Evolutionary conservation across 2,113 vertebrate genomes (phyloP).

Genomic region (Cavia porcellus): DNA sequence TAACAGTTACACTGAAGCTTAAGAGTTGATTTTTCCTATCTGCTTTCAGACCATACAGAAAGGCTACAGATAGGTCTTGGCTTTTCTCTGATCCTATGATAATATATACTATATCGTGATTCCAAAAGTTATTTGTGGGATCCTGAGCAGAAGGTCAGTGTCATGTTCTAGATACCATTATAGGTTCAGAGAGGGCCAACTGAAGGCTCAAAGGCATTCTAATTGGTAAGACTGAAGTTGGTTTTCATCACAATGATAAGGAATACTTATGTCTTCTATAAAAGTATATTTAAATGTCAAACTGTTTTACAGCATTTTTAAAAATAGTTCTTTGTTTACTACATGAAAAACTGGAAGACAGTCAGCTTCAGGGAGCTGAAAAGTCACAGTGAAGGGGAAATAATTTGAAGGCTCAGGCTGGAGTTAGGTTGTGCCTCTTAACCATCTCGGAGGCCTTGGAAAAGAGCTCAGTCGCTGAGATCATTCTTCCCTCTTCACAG

Average conservation of each 20-base stretch:
- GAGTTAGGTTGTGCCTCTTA: neutral
- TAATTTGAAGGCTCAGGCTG: neutral
- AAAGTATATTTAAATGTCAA: slow-evolving; percentile 42
- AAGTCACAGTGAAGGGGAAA: neutral
- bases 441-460: neutral
- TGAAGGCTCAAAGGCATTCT: neutral
- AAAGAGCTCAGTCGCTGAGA: neutral
- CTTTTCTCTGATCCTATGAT: neutral
- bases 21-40: neutral
- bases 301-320: neutral
- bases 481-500: neutral
- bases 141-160: neutral
- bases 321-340: neutral
- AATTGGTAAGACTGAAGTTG: neutral
- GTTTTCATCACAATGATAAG: slow-evolving; percentile 19
- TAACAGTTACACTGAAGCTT: neutral
- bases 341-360: neutral
- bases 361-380: neutral
- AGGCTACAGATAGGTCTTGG: neutral
- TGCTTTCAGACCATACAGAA: neutral
- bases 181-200: neutral
- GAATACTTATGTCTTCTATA: neutral
- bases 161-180: neutral
- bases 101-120: neutral
- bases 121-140: neutral